Conservation (phyloP, 2,888 invertebrate genomes). For the Caenorhabditis afra region DNA sequence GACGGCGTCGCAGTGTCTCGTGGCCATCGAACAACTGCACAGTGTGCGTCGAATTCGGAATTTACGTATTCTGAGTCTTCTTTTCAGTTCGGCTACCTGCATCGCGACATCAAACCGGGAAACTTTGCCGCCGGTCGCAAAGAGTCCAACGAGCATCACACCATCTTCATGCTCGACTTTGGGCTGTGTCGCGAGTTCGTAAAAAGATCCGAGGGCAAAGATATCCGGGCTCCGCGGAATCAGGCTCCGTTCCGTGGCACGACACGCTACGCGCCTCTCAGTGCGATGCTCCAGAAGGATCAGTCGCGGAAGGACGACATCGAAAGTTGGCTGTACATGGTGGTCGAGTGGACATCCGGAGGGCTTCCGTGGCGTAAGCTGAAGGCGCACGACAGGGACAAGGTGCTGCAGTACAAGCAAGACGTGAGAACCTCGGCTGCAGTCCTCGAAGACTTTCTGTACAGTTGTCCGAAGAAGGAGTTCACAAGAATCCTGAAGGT, state of each 20-base stretch:
- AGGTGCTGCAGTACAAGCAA: conserved; percentile 70
- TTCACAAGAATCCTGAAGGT: conserved; percentile 60
- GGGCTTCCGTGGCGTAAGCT: conserved; percentile 72
- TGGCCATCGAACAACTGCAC: conserved; percentile 68
- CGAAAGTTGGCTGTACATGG: conserved; percentile 78
- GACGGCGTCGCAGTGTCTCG: conserved; percentile 62
- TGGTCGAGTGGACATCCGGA: conserved; percentile 75
- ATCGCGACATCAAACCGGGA: conserved; percentile 73
- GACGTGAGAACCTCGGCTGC: conserved; percentile 56
- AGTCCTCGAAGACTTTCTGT: conserved; percentile 61
- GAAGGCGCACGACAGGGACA: conserved; percentile 63
- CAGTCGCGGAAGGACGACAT: conserved; percentile 76
- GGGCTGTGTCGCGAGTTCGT: conserved; percentile 73
- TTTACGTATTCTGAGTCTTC: neutral
- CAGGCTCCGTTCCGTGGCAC: conserved; percentile 75
- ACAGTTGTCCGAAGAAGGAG: conserved; percentile 64
- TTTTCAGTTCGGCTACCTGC: conserved; percentile 72
- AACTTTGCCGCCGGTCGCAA: conserved; percentile 71
- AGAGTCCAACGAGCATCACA: conserved; percentile 68
- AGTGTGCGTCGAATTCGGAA: conserved; percentile 42
- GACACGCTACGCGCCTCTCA: conserved; percentile 73
- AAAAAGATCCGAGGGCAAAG: conserved; percentile 60
- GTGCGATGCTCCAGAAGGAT: conserved; percentile 67
- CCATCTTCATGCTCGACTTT: conserved; percentile 74
- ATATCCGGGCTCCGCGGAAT: conserved; percentile 69